Conservation (phyloP, 1,140 invertebrate genomes). For the Drosophila burlai region DNA sequence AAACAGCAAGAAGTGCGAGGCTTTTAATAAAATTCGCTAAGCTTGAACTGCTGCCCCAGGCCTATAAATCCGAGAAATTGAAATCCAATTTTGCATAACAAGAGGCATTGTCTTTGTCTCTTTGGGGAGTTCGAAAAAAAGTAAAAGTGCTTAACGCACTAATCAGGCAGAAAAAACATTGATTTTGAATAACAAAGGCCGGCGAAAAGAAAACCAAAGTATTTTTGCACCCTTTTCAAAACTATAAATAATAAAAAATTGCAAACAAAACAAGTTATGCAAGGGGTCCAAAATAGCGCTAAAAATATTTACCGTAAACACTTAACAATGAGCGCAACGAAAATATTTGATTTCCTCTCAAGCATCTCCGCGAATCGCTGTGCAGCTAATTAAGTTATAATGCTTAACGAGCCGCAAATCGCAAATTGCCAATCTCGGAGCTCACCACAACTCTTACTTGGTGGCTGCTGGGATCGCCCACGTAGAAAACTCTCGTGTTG, state of each 20-base stretch:
- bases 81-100: constrained; percentile 40
- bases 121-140: constrained; percentile 37
- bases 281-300: constrained; percentile 28
- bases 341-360: constrained; percentile 49
- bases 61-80: constrained; percentile 30
- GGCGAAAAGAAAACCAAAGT: constrained; percentile 20
- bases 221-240: constrained; percentile 26
- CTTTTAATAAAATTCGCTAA: constrained; percentile 19
- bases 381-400: constrained; percentile 56
- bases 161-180: constrained; percentile 38
- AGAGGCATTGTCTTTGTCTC: constrained; percentile 29
- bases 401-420: constrained; percentile 37
- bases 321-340: constrained; percentile 24
- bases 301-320: constrained; percentile 58
- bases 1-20: not conserved
- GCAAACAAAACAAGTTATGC: constrained; percentile 46
- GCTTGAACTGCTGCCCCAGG: not conserved
- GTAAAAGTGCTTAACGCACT: constrained; percentile 68
- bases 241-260: constrained; percentile 17
- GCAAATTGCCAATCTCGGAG: constrained; percentile 9
- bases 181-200: constrained; percentile 69
- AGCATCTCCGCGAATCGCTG: constrained; percentile 15
- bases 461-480: constrained; percentile 33
- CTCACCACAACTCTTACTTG: constrained; percentile 21
- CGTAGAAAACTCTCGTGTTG: constrained; percentile 18